Base-by-base conservation (phyloP, 2,888 invertebrate genomes). In the Stomorhina lunata region DNA sequence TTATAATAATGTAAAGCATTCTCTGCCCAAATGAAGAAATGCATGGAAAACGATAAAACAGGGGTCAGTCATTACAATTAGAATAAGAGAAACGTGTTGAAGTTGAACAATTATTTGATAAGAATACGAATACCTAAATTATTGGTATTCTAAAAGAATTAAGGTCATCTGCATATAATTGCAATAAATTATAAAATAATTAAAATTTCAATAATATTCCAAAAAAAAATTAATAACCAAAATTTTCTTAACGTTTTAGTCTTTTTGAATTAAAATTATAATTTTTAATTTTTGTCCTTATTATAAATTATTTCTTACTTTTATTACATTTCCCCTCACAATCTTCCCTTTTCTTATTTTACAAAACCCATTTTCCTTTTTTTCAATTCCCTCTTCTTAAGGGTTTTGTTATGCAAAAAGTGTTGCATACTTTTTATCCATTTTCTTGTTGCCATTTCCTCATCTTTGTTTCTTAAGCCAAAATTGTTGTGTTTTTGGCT, bases 401-500 rank as follows among this genome's bases (percentile, higher is more conserved):
- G 40, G 29, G 55, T 10, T 53, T 63, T 53, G 45, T 61, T 78
- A 78, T 81, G 72, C 77, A 72, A 76, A 81, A 80, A 81, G 53
- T 63, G 29, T 25, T 77, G 17, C 5, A 17, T 22, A 34, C 2
- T 66, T 68, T 40, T 68, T n/a, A 4, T 53, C 59, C 9, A 37
- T 68, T 75, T 71, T 37, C 37, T 53, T 20, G 12, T 25, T 55
- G 72, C 25, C 40, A 53, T 43, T 48, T 66, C 12, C 50, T 17
- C 15, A 43, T 50, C 32, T 69, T 78, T 76, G 69, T 75, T 82
- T 59, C 71, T 66, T 76, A 55, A 59, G 59, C 71, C 71, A 66
- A 79, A 76, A 66, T 68, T 82, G 71, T 82, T 82, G 71, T 82
- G 71, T 76, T 76, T 79, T 61, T 79, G 71, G 79, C 66, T 82